Evolutionary conservation across 2,113 vertebrate species (phyloP).

Genomic region (Lepidothrix coronata): DNA sequence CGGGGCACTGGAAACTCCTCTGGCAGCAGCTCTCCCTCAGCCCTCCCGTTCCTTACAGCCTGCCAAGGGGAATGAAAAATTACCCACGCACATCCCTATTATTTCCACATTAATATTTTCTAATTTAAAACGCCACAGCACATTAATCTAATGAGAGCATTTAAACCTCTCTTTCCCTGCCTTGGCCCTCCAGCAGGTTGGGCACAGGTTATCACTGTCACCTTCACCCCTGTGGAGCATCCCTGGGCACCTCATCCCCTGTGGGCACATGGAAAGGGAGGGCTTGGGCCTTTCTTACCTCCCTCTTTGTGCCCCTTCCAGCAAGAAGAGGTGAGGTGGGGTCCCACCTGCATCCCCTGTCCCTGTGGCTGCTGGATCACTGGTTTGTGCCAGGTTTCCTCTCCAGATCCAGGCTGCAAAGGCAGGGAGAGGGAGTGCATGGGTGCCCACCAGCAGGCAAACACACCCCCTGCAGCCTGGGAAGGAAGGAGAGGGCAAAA

Average conservation of each 20-base stretch:
- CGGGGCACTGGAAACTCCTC: neutral
- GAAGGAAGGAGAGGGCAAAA: neutral
- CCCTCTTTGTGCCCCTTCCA: neutral
- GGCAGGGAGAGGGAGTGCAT: accelerated
- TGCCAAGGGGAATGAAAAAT: neutral
- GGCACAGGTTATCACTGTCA: neutral
- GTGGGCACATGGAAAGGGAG: accelerated
- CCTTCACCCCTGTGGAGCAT: neutral
- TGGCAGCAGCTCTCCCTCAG: neutral
- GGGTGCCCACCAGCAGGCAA: neutral
- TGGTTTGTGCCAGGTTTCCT: accelerated
- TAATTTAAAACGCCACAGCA: constrained; percentile 1
- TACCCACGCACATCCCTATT: neutral
- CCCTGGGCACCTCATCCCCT: neutral
- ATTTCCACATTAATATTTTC: constrained; percentile 1
- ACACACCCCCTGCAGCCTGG: neutral
- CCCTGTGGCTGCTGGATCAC: neutral
- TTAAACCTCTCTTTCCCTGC: neutral
- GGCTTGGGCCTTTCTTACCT: too few relatives aligned
- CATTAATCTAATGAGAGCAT: neutral
- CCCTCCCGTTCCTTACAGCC: neutral
- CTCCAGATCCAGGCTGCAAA: neutral
- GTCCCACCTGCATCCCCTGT: neutral
- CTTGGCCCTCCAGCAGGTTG: neutral
- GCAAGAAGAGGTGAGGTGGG: accelerated